Percentiles rank a stretch among this genome's conserved stretches.
Conservation (phyloP, 2,113 vertebrate genomes). For the Oncorhynchus masou region DNA sequence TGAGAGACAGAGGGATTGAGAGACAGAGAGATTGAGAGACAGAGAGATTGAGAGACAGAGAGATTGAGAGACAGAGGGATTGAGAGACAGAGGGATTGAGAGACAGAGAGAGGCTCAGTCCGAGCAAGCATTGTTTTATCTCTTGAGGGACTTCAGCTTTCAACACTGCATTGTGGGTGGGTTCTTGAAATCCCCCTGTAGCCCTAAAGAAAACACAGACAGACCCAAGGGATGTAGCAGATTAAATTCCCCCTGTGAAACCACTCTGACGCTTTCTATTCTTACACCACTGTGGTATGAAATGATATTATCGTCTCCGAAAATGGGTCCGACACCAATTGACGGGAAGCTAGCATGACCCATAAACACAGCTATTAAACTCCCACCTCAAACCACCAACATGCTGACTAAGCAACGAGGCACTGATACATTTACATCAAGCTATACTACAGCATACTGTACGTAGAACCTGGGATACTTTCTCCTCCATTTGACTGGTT, state of each 20-base stretch:
- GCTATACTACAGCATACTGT: not conserved
- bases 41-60: constrained; percentile 4
- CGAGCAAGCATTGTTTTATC: constrained; percentile 33
- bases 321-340: constrained; percentile 8
- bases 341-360: not conserved
- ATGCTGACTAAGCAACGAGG: not conserved
- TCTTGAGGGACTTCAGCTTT: constrained; percentile 16
- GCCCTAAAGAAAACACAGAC: constrained; percentile 55
- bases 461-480: constrained; percentile 10
- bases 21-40: not conserved
- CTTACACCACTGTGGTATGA: constrained; percentile 28
- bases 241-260: constrained; percentile 27
- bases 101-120: constrained; percentile 4
- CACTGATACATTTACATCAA: not conserved
- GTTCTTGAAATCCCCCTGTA: constrained; percentile 48
- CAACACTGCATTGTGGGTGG: constrained; percentile 53
- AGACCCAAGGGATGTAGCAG: constrained; percentile 36
- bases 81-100: no score
- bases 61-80: no score
- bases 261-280: constrained; percentile 32
- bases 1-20: no score
- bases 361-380: not conserved
- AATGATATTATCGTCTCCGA: constrained; percentile 6
- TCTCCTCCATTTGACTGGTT: constrained; percentile 5
- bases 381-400: not conserved